Evolutionary conservation across 2,888 invertebrate species (phyloP).

Genomic region (Trachelus iudaicus): DNA sequence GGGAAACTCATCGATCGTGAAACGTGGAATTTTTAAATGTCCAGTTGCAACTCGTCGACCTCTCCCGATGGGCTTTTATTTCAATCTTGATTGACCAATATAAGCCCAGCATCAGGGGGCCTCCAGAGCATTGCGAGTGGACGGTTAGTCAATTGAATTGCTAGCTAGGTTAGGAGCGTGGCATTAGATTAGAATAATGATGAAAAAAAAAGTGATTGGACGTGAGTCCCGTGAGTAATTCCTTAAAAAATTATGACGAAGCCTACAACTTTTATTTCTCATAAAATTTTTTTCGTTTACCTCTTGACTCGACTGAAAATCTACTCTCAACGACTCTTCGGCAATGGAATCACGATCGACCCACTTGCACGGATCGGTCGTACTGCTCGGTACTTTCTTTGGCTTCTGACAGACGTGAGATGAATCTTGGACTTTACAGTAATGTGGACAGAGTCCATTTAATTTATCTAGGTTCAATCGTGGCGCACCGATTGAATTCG

Average conservation of each 20-base stretch:
- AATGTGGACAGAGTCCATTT: background rate
- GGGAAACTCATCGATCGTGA: background rate
- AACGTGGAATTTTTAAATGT: background rate
- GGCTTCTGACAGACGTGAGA: constrained; percentile 39
- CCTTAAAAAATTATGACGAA: background rate
- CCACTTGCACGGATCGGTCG: constrained; percentile 1
- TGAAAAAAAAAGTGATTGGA: background rate
- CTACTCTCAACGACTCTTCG: background rate
- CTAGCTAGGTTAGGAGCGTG: background rate
- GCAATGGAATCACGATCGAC: constrained; percentile 1
- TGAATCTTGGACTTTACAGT: constrained; percentile 32
- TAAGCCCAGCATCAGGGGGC: background rate
- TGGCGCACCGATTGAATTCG: constrained; percentile 18
- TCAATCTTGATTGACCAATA: background rate
- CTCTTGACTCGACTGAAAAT: background rate
- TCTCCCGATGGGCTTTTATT: background rate
- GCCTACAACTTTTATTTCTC: background rate
- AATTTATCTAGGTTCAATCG: background rate
- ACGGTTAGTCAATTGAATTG: background rate
- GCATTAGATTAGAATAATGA: background rate
- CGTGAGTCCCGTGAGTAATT: background rate
- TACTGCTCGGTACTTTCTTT: background rate
- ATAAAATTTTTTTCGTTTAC: background rate
- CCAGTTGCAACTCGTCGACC: background rate
- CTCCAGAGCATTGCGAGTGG: background rate